Conservation (phyloP, 2,888 invertebrate genomes). For the Eustalomyia histrio region DNA sequence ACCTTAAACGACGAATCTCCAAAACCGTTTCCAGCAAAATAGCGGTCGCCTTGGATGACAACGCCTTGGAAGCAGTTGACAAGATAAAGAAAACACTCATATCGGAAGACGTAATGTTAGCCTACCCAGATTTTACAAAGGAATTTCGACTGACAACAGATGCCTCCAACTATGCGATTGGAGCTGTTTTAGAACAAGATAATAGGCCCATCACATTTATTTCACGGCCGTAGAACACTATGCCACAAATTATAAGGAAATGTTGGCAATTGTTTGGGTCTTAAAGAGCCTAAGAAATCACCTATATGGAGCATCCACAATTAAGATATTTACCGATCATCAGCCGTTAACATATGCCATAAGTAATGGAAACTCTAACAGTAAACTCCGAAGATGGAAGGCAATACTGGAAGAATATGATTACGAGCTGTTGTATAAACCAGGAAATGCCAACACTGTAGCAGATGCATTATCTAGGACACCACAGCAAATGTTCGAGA, state of each 20-base stretch:
- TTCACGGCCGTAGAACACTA: slow-evolving; percentile 45
- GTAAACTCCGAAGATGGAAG: slow-evolving; percentile 32
- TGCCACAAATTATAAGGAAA: slow-evolving; percentile 48
- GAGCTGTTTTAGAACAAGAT: slow-evolving; percentile 41
- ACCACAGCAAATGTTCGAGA: too few species aligned
- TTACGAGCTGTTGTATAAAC: slow-evolving; percentile 8
- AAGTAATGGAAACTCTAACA: too few species aligned
- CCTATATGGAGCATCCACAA: slow-evolving; percentile 35
- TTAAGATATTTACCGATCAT: slow-evolving; percentile 21
- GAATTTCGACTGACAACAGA: slow-evolving; percentile 53
- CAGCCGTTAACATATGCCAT: slow-evolving; percentile 18
- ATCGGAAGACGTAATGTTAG: too few species aligned
- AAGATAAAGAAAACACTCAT: slow-evolving; percentile 49
- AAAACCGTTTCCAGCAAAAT: slow-evolving; percentile 34
- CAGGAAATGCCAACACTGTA: too few species aligned
- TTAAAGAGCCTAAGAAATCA: too few species aligned
- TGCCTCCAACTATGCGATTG: slow-evolving; percentile 51
- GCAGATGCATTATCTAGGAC: too few species aligned
- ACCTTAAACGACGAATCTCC: slow-evolving; percentile 46
- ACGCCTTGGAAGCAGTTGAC: slow-evolving; percentile 37
- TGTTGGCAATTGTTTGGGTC: slow-evolving; percentile 15
- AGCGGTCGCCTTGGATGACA: slow-evolving; percentile 15
- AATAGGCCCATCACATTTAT: slow-evolving; percentile 41
- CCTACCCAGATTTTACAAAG: slow-evolving; percentile 52
- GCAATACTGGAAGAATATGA: slow-evolving; percentile 25